A percentile compares a stretch with the other conserved stretches of the same genome.
Evolutionary conservation across 2,113 vertebrate genomes (phyloP).

Genomic region (Pyrgilauda ruficollis): DNA sequence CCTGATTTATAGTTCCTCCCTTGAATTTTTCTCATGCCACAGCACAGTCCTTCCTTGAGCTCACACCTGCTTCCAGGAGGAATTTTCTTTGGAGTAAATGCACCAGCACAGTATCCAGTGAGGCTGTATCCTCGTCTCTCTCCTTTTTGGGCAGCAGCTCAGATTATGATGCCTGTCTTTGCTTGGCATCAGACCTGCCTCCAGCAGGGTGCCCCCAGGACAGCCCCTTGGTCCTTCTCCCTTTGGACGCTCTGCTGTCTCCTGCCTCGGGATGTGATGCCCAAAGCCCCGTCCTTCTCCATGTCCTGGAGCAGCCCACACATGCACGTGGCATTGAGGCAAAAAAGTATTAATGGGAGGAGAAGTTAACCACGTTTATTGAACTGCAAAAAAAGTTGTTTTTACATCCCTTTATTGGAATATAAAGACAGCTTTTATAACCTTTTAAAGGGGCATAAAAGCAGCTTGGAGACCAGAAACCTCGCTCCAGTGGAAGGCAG

Average conservation of each 20-base stretch:
- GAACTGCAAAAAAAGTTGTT: conserved; percentile 18
- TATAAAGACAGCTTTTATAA: conserved; percentile 67
- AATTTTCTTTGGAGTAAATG: not conserved
- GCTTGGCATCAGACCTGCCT: not conserved
- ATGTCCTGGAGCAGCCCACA: not conserved
- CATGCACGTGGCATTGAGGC: fast-evolving
- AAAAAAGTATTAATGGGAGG: not conserved
- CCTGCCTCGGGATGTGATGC: not conserved
- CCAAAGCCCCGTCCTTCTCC: fast-evolving
- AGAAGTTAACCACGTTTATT: conserved; percentile 17
- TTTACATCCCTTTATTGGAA: conserved; percentile 65
- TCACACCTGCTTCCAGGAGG: not conserved
- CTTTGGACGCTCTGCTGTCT: not conserved
- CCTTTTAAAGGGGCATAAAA: conserved; percentile 65
- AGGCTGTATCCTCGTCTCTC: not conserved
- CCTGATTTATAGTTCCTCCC: not conserved
- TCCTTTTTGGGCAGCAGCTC: not conserved
- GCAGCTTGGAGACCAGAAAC: conserved; percentile 41
- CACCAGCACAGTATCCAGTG: not conserved
- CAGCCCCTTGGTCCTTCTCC: not conserved
- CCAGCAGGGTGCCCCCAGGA: not conserved
- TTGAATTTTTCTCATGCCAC: not conserved
- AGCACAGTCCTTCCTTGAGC: not conserved
- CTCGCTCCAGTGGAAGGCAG: not conserved
- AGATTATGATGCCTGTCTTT: not conserved